Base-by-base conservation (phyloP, 2,888 invertebrate species). In the Watsonalla cultraria region DNA sequence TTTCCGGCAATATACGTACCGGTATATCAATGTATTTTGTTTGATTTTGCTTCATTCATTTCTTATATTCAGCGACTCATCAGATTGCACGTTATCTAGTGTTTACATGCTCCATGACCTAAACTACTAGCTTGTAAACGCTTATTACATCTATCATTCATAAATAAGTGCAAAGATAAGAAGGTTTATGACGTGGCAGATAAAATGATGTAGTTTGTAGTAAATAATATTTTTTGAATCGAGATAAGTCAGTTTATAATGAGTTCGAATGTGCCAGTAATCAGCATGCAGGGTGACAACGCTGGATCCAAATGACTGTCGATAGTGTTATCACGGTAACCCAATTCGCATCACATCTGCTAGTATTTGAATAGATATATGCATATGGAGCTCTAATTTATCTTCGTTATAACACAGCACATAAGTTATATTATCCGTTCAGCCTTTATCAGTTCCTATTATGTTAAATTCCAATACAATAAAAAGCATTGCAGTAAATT, bases 311-410 rank as follows among this genome's bases (percentile, higher is more conserved):
- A 58, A 56, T 59, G 59, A 60, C 58, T 52, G 57, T 62, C 68
- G 78, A 82, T 82, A 80, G 60, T 58, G 76, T 78, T 88, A 89
- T 89, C 90, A 62, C 51, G 54, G 84, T 87, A 87, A 88, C 90
- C 89, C 66, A 88, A 87, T 89, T 89, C 86, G 72, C 72, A 68
- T 61, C 64, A 71, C 86, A 87, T 87, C 84, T 89, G 87, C 68
- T 74, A 72, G 74, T 74, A 78, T 78, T 76, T 58, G 64, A 62
- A 68, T 68, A 74, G 75, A 79, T 81, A 79, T 54, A 54, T 53
- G 11, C 42, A 11, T 58, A 60, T 70, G 68, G 68, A 72, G 70
- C 60, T 56, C 47, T 55, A 60, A 24, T 24, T 57, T 64, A 58
- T 56, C 56, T 56, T 52, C 58, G 47, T 47, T 47, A 54, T 45